phyloP scores from a whole-genome alignment of 1,140 invertebrate species.

The Zaprionus taronus region DNA sequence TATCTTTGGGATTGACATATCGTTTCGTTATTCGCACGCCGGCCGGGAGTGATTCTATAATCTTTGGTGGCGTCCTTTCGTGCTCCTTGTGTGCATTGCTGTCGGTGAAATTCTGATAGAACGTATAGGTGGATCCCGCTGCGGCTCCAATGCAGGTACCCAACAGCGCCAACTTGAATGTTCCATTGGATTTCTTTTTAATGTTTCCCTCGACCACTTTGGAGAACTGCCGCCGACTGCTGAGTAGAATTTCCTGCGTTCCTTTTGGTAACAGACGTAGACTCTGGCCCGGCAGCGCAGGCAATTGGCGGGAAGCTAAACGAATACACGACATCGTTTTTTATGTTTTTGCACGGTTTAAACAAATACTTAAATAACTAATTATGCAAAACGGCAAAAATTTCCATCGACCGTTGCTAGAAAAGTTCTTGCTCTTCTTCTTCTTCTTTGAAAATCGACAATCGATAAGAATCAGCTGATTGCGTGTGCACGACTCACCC shows the following conservation, averaged over 20 bases:
- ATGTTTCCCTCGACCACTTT: conserved; percentile 9
- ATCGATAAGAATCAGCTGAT: conserved; percentile 24
- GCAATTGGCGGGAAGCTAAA: conserved; percentile 36
- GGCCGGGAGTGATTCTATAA: conserved; percentile 84
- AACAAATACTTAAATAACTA: conserved; percentile 40
- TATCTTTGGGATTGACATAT: conserved; percentile 88
- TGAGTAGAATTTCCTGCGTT: conserved; percentile 21
- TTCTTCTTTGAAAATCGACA: conserved; percentile 6
- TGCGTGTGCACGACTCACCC: conserved; percentile 5
- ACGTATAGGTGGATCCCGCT: conserved; percentile 74
- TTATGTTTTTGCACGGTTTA: conserved; percentile 4
- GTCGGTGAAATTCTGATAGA: conserved; percentile 66
- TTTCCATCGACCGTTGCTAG: conserved; percentile 31
- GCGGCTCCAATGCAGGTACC: conserved; percentile 86
- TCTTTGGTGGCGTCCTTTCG: conserved; percentile 81
- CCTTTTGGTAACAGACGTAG: conserved; percentile 32
- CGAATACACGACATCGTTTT: conserved; percentile 63
- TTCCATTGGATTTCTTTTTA: conserved; percentile 53
- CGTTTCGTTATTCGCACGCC: conserved; percentile 85
- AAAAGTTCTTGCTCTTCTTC: conserved; percentile 43
- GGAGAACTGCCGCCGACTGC: conserved; percentile 57
- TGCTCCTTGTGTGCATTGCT: conserved; percentile 74
- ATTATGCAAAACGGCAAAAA: conserved; percentile 66
- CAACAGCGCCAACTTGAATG: conserved; percentile 85
- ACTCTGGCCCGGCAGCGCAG: conserved; percentile 1